Percentiles rank a stretch among this genome's conserved stretches.
Conservation (phyloP, 1,140 invertebrate species). For the Bactericera cockerelli region DNA sequence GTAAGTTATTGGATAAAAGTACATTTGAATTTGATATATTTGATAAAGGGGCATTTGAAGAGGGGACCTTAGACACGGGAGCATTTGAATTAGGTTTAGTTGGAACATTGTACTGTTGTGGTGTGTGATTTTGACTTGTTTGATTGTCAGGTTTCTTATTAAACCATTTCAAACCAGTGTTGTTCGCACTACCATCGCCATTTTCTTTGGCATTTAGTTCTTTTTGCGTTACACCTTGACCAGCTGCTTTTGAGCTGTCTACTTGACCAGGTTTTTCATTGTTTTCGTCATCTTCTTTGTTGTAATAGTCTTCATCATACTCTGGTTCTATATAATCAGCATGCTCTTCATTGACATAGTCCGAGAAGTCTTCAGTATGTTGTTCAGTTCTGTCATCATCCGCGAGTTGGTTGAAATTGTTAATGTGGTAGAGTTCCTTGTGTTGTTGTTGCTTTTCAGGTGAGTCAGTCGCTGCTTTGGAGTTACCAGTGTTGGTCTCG, state of each 20-base stretch:
- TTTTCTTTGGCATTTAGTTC: background rate
- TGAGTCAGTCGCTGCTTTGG: no score
- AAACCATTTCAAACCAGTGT: background rate
- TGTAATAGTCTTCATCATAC: background rate
- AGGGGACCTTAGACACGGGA: no score
- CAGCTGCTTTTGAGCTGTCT: background rate
- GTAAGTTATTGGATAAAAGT: no score
- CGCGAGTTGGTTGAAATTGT: no score
- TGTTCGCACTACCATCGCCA: background rate
- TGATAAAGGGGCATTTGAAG: background rate
- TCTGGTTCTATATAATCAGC: background rate
- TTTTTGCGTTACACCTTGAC: background rate
- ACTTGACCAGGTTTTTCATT: background rate
- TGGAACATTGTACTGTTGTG: background rate
- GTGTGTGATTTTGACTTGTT: background rate
- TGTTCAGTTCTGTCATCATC: background rate
- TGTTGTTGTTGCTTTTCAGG: no score
- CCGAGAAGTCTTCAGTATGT: background rate
- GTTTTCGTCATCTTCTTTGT: background rate
- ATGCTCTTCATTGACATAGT: background rate
- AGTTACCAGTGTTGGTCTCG: no score
- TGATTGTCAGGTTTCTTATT: background rate
- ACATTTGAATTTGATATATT: background rate
- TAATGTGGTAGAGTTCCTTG: no score
- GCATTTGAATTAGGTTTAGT: no score